Base-by-base conservation (phyloP, 92 coral and sea anemone genomes). In the Micromussa lordhowensis region DNA sequence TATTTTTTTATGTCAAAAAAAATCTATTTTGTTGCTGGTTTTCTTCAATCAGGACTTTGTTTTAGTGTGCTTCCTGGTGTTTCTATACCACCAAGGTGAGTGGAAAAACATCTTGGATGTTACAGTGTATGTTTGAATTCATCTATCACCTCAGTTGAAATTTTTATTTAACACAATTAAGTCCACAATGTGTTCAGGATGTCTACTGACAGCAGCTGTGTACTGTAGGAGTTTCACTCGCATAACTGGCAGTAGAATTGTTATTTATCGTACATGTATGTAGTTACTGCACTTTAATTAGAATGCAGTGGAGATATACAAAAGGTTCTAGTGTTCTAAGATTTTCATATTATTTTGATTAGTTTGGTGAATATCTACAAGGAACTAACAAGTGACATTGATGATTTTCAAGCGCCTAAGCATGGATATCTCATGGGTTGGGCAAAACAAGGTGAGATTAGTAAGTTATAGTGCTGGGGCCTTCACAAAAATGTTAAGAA, bases 351-450 rank as follows among this genome's bases (percentile, higher is more conserved):
- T 26, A 26, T 66, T 66, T 66, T 66, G 13, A 26, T 61, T 78
- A 97, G 99, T 72, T 84, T 97, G 68, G 97, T 91, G 78, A 97
- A 97, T 84, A 97, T 97, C 83, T 97, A 93, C 85, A 97, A 97
- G 91, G 99, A 91, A 54, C 82, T 97, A 73, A 68, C 38, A 26
- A 86, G 89, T 88, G 99, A 97, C 63, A 94, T 97, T 83, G 97
- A 95, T 40, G 98, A 94, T 21, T 97, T 97, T 79, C 74, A 85
- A 75, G 82, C 78, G 55, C 99, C 99, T 22, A 92, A 86, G n/a
- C 99, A 97, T 94, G 99, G 99, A 17, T 95, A 97, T 70, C 95
- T 97, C 7, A 80, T 91, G 66, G 99, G 99, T 55, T 97, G 99
- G 99, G 99, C 99, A 77, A 95, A 95, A 77, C 99, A 97, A 78